Conservation (phyloP, 1,140 invertebrate genomes). For the Drosophila nasuta region DNA sequence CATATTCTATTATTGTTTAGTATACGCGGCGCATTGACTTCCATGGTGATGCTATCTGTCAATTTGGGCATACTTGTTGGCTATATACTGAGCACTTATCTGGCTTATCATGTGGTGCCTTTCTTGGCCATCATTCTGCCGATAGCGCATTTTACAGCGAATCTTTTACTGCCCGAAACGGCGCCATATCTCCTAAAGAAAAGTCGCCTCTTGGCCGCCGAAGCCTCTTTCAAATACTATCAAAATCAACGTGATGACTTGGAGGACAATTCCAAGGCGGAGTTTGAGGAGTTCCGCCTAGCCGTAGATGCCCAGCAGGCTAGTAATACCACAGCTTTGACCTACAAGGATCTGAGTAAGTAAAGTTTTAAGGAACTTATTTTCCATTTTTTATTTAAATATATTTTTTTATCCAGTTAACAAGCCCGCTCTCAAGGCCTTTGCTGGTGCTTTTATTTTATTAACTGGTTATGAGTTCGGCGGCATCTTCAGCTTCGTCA, state of each 20-base stretch:
- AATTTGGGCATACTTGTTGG: conserved; percentile 92
- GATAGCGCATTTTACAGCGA: conserved; percentile 87
- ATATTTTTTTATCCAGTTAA: conserved; percentile 47
- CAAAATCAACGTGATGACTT: conserved; percentile 40
- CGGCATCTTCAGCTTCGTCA: conserved; percentile 86
- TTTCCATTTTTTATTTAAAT: neutral
- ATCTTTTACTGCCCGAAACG: conserved; percentile 93
- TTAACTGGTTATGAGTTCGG: conserved; percentile 85
- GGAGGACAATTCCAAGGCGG: neutral
- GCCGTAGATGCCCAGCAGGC: conserved; percentile 51
- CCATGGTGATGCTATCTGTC: conserved; percentile 92
- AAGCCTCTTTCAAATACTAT: conserved; percentile 86
- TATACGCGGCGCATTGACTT: conserved; percentile 91
- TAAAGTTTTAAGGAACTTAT: neutral
- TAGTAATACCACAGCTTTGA: conserved; percentile 20
- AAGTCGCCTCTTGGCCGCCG: conserved; percentile 88
- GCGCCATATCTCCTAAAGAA: conserved; percentile 89
- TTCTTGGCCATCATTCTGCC: conserved; percentile 89
- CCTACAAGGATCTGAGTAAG: conserved; percentile 70
- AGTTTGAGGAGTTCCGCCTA: conserved; percentile 56
- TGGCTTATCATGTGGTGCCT: conserved; percentile 88
- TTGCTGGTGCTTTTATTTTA: conserved; percentile 56
- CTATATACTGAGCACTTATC: conserved; percentile 89
- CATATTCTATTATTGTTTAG: conserved; percentile 70
- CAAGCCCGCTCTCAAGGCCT: conserved; percentile 55